Conservation (phyloP, 1,140 invertebrate genomes). For the Drosophila ficusphila region DNA sequence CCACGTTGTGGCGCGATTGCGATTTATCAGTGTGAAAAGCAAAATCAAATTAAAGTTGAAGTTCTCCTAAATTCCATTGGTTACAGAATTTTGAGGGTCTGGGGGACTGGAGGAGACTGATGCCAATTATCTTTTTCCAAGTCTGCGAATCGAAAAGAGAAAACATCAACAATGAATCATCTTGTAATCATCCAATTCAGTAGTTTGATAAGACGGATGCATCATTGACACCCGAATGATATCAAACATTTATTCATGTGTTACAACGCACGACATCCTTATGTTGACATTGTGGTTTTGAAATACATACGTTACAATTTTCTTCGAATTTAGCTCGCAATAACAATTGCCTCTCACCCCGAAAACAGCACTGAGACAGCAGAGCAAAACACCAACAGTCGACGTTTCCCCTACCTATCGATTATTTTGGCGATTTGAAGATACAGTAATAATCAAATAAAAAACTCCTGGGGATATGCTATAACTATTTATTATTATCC, state of each 20-base stretch:
- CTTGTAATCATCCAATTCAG: conserved; percentile 13
- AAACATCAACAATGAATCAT: conserved; percentile 45
- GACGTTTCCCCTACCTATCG: conserved; percentile 14
- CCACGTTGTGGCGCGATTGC: conserved; percentile 25
- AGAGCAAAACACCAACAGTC: conserved; percentile 2
- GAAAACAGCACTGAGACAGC: conserved; percentile 14
- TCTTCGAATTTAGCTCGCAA: conserved; percentile 1
- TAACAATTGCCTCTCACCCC: conserved; percentile 20
- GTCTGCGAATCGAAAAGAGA: conserved; percentile 23
- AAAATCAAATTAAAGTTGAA: conserved; percentile 18
- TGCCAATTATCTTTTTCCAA: conserved; percentile 35
- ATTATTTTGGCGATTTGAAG: not conserved
- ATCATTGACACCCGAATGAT: not conserved
- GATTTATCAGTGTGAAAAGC: conserved; percentile 14
- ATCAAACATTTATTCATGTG: not conserved
- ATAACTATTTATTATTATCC: too few species aligned
- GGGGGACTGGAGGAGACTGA: conserved; percentile 6
- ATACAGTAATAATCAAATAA: not conserved
- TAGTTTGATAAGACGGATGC: conserved; percentile 14
- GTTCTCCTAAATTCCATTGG: conserved; percentile 7
- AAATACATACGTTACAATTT: conserved; percentile 13
- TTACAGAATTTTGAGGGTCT: not conserved
- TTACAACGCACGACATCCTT: not conserved
- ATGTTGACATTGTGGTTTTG: not conserved
- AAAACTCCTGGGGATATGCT: too few species aligned